Conservation (phyloP, 2,797 vertebrate genomes). For the Notolabrus celidotus region DNA sequence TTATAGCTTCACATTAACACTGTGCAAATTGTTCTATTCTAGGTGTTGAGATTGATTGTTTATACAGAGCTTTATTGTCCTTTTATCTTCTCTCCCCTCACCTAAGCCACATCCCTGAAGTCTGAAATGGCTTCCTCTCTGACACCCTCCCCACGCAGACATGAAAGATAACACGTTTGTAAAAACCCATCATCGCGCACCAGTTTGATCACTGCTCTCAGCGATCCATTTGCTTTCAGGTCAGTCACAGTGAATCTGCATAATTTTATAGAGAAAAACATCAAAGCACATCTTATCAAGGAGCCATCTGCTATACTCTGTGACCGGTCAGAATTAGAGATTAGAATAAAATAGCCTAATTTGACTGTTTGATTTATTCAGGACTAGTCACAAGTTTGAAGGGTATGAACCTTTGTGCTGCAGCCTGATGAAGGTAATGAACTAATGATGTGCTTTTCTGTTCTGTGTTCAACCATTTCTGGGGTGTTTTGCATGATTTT, state of each 20-base stretch:
- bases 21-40: slow-evolving; percentile 31
- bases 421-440: slow-evolving; percentile 11
- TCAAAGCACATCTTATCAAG: slow-evolving; percentile 54
- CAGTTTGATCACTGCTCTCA: slow-evolving; percentile 53
- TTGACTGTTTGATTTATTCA: slow-evolving; percentile 35
- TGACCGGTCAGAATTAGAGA: slow-evolving; percentile 45
- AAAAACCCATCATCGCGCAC: slow-evolving; percentile 15
- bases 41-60: slow-evolving; percentile 25
- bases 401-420: slow-evolving; percentile 3
- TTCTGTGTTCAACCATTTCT: slow-evolving; percentile 8
- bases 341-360: slow-evolving; percentile 41
- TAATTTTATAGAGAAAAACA: slow-evolving; percentile 54
- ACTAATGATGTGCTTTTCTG: slow-evolving; percentile 2
- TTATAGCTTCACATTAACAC: slow-evolving; percentile 16
- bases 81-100: slow-evolving; percentile 1
- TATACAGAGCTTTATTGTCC: slow-evolving; percentile 19
- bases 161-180: slow-evolving; percentile 38
- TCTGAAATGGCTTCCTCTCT: slow-evolving; percentile 28
- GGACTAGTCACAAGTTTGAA: slow-evolving; percentile 7
- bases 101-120: slow-evolving; percentile 9
- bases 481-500: slow-evolving; percentile 10
- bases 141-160: slow-evolving; percentile 14
- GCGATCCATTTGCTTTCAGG: slow-evolving; percentile 55
- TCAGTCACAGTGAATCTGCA: slow-evolving; percentile 54
- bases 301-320: slow-evolving; percentile 55